phyloP scores from a whole-genome alignment of 2,888 invertebrate genomes.

The Lasioglossum oenotherae region DNA sequence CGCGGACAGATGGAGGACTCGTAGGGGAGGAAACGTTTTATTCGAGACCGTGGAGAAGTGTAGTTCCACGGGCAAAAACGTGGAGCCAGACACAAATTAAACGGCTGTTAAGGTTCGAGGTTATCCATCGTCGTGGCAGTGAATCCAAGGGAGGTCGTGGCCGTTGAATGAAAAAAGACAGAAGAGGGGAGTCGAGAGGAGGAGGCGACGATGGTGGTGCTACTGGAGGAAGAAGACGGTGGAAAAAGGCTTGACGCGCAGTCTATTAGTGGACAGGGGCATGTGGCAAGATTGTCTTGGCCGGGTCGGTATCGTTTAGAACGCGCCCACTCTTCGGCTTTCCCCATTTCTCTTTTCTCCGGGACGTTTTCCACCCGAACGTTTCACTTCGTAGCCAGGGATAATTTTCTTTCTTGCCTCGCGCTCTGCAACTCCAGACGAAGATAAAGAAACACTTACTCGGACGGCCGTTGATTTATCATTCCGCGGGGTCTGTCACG shows the following conservation, averaged over 20 bases:
- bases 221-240: slow-evolving; percentile 26
- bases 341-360: slow-evolving; percentile 55
- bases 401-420: slow-evolving; percentile 58
- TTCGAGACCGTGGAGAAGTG: slow-evolving; percentile 42
- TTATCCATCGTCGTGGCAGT: slow-evolving; percentile 72
- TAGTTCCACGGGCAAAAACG: slow-evolving; percentile 66
- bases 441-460: slow-evolving; percentile 60
- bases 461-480: slow-evolving; percentile 56
- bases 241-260: slow-evolving; percentile 69
- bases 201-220: slow-evolving; percentile 6
- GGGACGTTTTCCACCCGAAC: slow-evolving; percentile 48
- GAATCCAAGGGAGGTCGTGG: slow-evolving; percentile 62
- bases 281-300: slow-evolving; percentile 72
- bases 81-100: slow-evolving; percentile 74
- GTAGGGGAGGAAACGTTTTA: slow-evolving; percentile 37
- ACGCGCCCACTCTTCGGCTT: slow-evolving; percentile 54
- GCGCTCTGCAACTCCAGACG: slow-evolving; percentile 17
- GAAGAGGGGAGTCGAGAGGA: not conserved
- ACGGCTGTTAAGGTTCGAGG: slow-evolving; percentile 71
- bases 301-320: slow-evolving; percentile 49
- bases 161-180: not conserved
- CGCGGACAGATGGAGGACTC: slow-evolving; percentile 31
- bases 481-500: slow-evolving; percentile 46
- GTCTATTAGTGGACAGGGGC: slow-evolving; percentile 70
- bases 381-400: slow-evolving; percentile 57